A percentile compares a stretch with the other conserved stretches of the same genome.
Evolutionary conservation across 2,113 vertebrate genomes (phyloP).

Genomic region (Panthera leo): DNA sequence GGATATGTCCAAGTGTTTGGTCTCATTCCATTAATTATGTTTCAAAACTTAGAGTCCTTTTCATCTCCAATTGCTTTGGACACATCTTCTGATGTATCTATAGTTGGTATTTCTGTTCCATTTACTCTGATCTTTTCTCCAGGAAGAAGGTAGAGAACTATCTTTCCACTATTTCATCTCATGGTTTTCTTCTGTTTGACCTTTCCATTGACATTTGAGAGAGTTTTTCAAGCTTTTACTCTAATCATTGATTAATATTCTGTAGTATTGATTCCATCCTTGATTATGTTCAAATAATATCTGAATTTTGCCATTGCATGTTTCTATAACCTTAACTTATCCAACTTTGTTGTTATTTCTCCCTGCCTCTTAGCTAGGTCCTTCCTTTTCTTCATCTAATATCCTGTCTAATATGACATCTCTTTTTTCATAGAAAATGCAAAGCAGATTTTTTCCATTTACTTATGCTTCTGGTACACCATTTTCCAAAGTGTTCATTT

Average conservation of each 20-base stretch:
- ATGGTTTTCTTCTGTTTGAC: not conserved
- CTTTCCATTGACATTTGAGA: not conserved
- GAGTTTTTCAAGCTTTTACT: conserved; percentile 19
- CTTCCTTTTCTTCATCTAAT: not conserved
- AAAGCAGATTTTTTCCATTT: conserved; percentile 3
- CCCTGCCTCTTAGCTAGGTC: not conserved
- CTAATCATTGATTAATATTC: not conserved
- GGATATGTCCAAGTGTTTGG: not conserved
- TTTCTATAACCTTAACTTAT: not conserved
- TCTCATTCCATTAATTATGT: not conserved
- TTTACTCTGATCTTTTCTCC: conserved; percentile 3
- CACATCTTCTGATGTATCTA: conserved; percentile 26
- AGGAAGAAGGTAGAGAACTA: conserved; percentile 57
- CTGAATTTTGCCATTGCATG: not conserved
- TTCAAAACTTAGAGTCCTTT: conserved; percentile 18
- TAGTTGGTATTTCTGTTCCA: not conserved
- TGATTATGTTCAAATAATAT: not conserved
- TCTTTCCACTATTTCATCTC: not conserved
- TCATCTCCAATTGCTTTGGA: not conserved
- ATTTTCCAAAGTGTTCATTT: conserved; percentile 37
- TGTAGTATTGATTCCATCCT: not conserved
- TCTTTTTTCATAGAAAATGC: conserved; percentile 8
- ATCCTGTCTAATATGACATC: not conserved
- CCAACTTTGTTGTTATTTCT: not conserved
- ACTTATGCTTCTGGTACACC: not conserved